Percentiles rank a stretch among this genome's conserved stretches.
These are phyloP conservation scores for Myrmecophaga tridactyla DNA, from an alignment of 2,113 vertebrate species.

Conservation along the genomic window DNA sequence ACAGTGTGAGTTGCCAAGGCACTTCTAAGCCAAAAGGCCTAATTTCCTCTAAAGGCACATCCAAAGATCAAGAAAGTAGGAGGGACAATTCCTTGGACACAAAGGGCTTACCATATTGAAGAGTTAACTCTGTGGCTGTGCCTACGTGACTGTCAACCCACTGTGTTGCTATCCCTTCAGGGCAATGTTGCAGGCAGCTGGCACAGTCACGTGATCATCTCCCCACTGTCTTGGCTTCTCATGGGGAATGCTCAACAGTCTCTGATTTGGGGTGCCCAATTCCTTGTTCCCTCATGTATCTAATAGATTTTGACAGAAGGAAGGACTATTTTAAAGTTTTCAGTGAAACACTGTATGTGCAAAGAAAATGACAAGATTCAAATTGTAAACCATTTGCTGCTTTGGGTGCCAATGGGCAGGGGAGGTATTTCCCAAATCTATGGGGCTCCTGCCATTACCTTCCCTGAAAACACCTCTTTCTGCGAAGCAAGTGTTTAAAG, in stretches of 20 bases:
- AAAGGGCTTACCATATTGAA: constrained; percentile 79
- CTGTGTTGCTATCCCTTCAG: constrained; percentile 86
- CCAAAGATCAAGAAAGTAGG: not conserved
- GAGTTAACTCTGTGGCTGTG: constrained; percentile 82
- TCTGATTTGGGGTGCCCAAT: constrained; percentile 76
- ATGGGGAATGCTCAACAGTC: constrained; percentile 62
- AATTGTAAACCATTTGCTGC: constrained; percentile 77
- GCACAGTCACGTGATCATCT: constrained; percentile 57
- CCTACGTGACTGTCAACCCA: constrained; percentile 80
- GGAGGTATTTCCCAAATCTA: constrained; percentile 72
- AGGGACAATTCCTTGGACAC: constrained; percentile 16
- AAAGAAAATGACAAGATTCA: constrained; percentile 76
- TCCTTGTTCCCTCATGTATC: constrained; percentile 71
- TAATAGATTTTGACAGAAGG: constrained; percentile 80
- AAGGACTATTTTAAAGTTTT: constrained; percentile 76
- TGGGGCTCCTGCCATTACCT: constrained; percentile 73
- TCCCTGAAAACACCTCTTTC: constrained; percentile 80
- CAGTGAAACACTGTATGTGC: constrained; percentile 80
- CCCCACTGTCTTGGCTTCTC: constrained; percentile 74
- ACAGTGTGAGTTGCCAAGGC: constrained; percentile 93
- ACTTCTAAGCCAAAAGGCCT: constrained; percentile 90
- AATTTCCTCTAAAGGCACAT: constrained; percentile 58
- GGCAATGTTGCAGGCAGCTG: constrained; percentile 82
- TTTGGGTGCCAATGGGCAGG: constrained; percentile 74
- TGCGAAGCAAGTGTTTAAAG: constrained; percentile 80